Conservation (phyloP, 1,140 invertebrate species). For the Drosophila azteca region DNA sequence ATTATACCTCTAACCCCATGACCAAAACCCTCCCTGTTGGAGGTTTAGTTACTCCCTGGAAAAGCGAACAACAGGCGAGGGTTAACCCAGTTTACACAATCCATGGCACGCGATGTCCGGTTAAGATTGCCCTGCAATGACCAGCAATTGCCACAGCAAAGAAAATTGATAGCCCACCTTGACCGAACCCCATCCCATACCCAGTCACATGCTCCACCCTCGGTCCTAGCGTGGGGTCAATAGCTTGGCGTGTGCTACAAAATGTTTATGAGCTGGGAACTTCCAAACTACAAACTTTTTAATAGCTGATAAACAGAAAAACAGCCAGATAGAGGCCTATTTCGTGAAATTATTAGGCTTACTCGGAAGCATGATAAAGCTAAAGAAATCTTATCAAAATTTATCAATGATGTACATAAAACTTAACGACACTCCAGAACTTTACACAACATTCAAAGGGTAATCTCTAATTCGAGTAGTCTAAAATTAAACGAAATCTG, state of each 20-base stretch:
- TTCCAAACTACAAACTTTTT: neutral
- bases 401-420: conserved; percentile 6
- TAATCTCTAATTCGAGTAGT: neutral
- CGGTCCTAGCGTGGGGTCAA: conserved; percentile 26
- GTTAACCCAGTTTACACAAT: conserved; percentile 64
- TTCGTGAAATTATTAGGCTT: neutral
- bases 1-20: neutral
- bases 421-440: no score
- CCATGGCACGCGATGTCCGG: conserved; percentile 69
- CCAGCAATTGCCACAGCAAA: conserved; percentile 47
- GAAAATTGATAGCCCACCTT: conserved; percentile 27
- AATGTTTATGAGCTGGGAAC: neutral
- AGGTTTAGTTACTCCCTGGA: conserved; percentile 7
- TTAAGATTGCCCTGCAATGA: conserved; percentile 59
- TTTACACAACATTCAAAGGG: conserved; percentile 1
- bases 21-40: neutral
- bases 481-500: neutral
- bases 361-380: neutral
- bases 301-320: conserved; percentile 10
- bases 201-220: neutral
- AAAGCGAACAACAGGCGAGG: conserved; percentile 6
- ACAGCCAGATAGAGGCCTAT: neutral
- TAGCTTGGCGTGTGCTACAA: conserved; percentile 11
- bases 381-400: conserved; percentile 32
- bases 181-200: conserved; percentile 1